Base-by-base conservation (phyloP, 1,140 invertebrate species). In the Himalopsyche phryganea region DNA sequence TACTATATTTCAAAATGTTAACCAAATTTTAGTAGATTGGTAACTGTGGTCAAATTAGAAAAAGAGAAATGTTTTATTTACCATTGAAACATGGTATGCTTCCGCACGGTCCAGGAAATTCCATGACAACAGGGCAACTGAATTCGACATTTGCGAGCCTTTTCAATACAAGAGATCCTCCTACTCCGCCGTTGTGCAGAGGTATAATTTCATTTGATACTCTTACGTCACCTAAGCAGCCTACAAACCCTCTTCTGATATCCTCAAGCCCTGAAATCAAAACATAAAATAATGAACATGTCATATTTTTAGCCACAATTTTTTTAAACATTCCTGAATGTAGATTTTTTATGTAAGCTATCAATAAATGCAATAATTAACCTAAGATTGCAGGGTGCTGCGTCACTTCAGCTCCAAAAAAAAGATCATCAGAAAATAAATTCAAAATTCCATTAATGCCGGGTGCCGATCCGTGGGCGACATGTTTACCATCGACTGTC, bases 161-260 rank as follows among this genome's bases (percentile, higher is more conserved):
- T 66, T 87, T 87, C 4, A 90, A 65, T 0, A 83, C 82, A 1
- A 85, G 76, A 13, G 80, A 83, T 57, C 80, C 84, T n/a, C 83
- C 86, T 13, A 80, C 83, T 17, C 61, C 61, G 9, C 61, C 61
- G 49, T 49, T 63, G 51, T 90, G 88, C 17, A 93, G 69, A 0
- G 89, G 89, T 19, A 94, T 79, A 0, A 83, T 78, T 0, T 88
- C 79, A 51, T 85, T 81, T 38, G 90, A 87, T 15, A 95, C 81
- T 23, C 84, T 78, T 3, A 95, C 85, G 66, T 93, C 88, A 58
- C 91, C 89, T 83, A 96, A 88, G 66, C 93, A 96, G 1, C 92
- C 92, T 48, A 87, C 76, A 67, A 93, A 92, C 1, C 92, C 90
- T n/a, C 82, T 75, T 55, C 84, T 83, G 14, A 90, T 81, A 63